Percentiles rank a stretch among this genome's conserved stretches.
phyloP scores from a whole-genome alignment of 2,888 invertebrate genomes.

The Acronicta aceris region DNA sequence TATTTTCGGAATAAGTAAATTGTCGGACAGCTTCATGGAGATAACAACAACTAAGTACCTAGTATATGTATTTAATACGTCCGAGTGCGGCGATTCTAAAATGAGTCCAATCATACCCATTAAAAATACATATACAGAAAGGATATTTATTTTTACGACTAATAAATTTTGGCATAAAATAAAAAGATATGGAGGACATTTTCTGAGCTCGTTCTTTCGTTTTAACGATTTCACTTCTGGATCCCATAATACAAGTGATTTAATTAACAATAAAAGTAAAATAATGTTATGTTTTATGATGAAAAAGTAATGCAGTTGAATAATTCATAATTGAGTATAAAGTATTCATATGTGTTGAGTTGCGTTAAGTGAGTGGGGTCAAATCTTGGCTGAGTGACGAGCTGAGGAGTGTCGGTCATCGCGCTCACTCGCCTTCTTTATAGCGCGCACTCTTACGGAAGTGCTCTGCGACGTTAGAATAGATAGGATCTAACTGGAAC shows the following conservation, averaged over 20 bases:
- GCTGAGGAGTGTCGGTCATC: slow-evolving; percentile 68
- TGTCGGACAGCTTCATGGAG: slow-evolving; percentile 28
- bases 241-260: slow-evolving; percentile 70
- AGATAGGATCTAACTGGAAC: slow-evolving; percentile 56
- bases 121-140: slow-evolving; percentile 76
- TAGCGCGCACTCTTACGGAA: slow-evolving; percentile 81
- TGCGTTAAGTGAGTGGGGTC: slow-evolving; percentile 64
- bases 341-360: slow-evolving; percentile 41
- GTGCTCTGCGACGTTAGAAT: slow-evolving; percentile 69
- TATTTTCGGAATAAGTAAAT: slow-evolving; percentile 38
- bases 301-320: slow-evolving; percentile 55
- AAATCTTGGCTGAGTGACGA: slow-evolving; percentile 72
- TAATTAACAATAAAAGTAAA: slow-evolving; percentile 76
- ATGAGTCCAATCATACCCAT: slow-evolving; percentile 74
- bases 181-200: slow-evolving; percentile 77
- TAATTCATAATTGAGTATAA: slow-evolving; percentile 49
- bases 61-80: slow-evolving; percentile 48
- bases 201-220: slow-evolving; percentile 73
- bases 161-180: slow-evolving; percentile 79
- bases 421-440: slow-evolving; percentile 78
- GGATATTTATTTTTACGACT: slow-evolving; percentile 75
- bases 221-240: slow-evolving; percentile 76
- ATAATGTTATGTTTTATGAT: slow-evolving; percentile 61
- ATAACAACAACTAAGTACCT: slow-evolving; percentile 24
- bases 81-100: slow-evolving; percentile 64